Percentiles rank a stretch among this genome's conserved stretches.
Conservation (phyloP, 2,888 invertebrate species). For the Ernsta delagoae region DNA sequence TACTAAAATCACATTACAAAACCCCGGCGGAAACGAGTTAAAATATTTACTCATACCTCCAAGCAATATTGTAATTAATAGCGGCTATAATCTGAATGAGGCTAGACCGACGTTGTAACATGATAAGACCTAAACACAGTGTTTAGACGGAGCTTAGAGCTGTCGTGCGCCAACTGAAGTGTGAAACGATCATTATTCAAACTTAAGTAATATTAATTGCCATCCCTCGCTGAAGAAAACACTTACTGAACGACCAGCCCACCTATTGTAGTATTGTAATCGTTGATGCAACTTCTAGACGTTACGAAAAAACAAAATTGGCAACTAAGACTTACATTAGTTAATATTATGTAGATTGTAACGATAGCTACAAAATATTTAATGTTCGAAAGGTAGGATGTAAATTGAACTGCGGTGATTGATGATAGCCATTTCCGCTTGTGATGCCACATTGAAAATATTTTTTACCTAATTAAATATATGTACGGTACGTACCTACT, state of each 20-base stretch:
- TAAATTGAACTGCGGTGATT: conserved; percentile 44
- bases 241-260: conserved; percentile 55
- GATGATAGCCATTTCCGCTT: conserved; percentile 42
- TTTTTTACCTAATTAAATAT: conserved; percentile 8
- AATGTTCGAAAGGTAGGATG: too few species aligned
- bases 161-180: conserved; percentile 53
- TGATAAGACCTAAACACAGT: conserved; percentile 39
- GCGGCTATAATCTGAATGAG: conserved; percentile 21
- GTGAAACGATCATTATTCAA: conserved; percentile 68
- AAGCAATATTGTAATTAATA: conserved; percentile 26
- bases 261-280: too few species aligned
- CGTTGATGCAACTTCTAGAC: conserved; percentile 10
- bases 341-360: too few species aligned
- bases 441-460: conserved; percentile 11
- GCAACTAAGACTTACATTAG: conserved; percentile 40
- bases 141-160: conserved; percentile 43
- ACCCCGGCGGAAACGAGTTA: conserved; percentile 24
- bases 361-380: too few species aligned
- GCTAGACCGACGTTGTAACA: conserved; percentile 18
- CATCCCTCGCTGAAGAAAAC: conserved; percentile 67
- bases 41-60: conserved; percentile 17
- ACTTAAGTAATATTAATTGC: conserved; percentile 79
- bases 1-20: conserved; percentile 14
- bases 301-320: conserved; percentile 68
- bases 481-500: too few species aligned